Evolutionary conservation across 2,888 invertebrate species (phyloP).

Genomic region (Seira musarum): DNA sequence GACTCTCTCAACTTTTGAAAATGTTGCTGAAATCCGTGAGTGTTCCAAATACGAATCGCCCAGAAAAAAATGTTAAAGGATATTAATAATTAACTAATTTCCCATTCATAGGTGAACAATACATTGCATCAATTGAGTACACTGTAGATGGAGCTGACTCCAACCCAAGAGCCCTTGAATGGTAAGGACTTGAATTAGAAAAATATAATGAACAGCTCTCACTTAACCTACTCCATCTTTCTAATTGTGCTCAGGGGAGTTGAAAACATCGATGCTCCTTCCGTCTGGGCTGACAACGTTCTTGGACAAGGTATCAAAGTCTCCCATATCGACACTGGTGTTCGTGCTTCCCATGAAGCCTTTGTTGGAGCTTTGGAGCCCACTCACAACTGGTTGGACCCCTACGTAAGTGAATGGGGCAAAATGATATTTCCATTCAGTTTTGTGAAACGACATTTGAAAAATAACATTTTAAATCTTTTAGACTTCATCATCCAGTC

Average conservation of each 20-base stretch:
- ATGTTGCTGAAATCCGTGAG: conserved; percentile 41
- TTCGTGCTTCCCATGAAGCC: conserved; percentile 32
- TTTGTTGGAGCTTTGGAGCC: neutral
- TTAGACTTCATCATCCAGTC: neutral
- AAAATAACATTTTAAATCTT: no score
- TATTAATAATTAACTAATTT: neutral
- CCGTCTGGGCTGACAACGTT: conserved; percentile 36
- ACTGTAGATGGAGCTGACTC: conserved; percentile 20
- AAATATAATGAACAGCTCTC: neutral
- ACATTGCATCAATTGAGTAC: neutral
- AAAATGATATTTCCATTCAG: no score
- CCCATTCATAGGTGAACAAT: neutral
- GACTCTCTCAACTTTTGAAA: neutral
- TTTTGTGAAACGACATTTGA: no score
- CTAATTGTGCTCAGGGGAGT: conserved; percentile 38
- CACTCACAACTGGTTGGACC: conserved; percentile 48
- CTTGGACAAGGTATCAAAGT: conserved; percentile 44
- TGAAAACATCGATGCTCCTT: conserved; percentile 28
- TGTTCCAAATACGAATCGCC: no score
- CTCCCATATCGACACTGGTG: conserved; percentile 51
- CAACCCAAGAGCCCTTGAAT: conserved; percentile 34
- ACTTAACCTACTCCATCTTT: neutral
- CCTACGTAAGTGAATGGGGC: conserved; percentile 41
- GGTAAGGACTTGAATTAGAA: conserved; percentile 19
- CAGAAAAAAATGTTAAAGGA: no score